Conservation (phyloP, 2,888 invertebrate genomes). For the Dryobotodes eremita region DNA sequence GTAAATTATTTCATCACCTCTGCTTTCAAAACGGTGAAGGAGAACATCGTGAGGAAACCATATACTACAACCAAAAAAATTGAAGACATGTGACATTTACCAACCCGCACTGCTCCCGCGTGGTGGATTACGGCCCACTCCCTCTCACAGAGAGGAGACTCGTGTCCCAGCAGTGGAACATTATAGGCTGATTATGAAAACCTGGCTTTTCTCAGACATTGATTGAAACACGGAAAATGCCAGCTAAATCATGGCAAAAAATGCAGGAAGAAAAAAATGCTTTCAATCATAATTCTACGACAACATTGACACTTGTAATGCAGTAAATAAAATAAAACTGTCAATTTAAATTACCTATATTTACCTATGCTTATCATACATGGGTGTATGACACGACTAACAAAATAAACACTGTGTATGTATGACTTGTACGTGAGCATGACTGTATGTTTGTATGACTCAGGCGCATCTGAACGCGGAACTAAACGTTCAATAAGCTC, state of each 20-base stretch:
- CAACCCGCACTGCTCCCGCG: no score
- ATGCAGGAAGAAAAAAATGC: conserved; percentile 18
- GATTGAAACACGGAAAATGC: background rate
- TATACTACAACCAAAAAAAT: no score
- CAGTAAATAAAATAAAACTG: conserved; percentile 39
- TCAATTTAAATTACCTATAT: conserved; percentile 17
- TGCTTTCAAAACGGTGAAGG: no score
- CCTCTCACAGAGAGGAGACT: no score
- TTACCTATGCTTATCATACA: conserved; percentile 36
- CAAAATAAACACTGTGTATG: conserved; percentile 23
- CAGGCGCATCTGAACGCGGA: conserved; percentile 73
- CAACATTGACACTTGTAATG: conserved; percentile 10
- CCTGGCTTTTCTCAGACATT: background rate
- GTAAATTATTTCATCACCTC: no score
- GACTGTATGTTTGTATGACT: conserved; percentile 56
- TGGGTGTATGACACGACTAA: background rate
- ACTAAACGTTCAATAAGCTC: conserved; percentile 70
- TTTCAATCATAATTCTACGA: background rate
- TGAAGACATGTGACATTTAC: no score
- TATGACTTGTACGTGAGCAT: conserved; percentile 13
- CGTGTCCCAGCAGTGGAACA: no score
- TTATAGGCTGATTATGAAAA: no score
- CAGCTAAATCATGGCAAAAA: conserved; percentile 1
- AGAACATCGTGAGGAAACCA: no score
- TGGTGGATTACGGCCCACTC: no score